Conservation (phyloP, 2,113 vertebrate genomes). For the Pseudopipra pipra region DNA sequence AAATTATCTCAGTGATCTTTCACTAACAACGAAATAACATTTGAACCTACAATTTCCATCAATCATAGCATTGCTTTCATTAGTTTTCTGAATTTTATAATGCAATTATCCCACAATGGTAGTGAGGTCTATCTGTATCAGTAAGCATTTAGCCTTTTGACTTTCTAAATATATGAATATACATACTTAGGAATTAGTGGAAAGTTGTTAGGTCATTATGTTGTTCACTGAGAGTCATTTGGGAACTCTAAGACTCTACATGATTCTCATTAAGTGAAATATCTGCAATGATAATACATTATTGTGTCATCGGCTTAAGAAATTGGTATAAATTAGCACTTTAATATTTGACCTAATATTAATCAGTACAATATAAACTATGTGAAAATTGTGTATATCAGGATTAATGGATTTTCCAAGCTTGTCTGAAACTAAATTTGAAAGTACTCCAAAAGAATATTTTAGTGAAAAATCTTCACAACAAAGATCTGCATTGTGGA, state of each 20-base stretch:
- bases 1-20: not conserved
- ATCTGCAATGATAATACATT: not conserved
- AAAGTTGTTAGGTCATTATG: not conserved
- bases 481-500: not conserved
- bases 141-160: not conserved
- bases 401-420: not conserved
- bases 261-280: not conserved
- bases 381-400: not conserved
- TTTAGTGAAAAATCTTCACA: not conserved
- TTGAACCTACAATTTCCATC: not conserved
- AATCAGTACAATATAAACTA: not conserved
- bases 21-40: not conserved
- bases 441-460: not conserved
- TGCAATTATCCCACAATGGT: not conserved
- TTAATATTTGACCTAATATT: not conserved
- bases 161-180: not conserved
- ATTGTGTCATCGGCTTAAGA: not conserved
- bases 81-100: not conserved
- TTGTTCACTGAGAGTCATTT: not conserved
- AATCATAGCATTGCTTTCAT: not conserved
- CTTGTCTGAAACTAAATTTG: not conserved
- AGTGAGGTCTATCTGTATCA: not conserved
- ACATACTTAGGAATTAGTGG: not conserved
- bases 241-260: not conserved
- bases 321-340: not conserved